Evolutionary conservation across 2,113 vertebrate species (phyloP).

Genomic region (Vireo altiloquus): DNA sequence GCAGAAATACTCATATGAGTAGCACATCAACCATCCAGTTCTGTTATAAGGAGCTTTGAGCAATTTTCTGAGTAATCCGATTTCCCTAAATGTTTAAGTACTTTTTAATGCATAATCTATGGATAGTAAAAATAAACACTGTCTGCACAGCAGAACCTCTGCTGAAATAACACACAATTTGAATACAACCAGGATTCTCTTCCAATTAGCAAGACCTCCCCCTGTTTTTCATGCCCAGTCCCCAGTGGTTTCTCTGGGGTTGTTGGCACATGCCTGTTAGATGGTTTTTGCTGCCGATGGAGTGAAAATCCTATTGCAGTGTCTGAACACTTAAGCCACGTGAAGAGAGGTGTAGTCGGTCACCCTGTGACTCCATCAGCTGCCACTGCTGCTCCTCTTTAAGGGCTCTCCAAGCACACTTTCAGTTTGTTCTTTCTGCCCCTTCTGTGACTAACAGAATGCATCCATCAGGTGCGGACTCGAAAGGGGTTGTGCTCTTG

Average conservation of each 20-base stretch:
- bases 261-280: background rate
- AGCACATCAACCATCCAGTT: background rate
- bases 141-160: background rate
- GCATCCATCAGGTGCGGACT: slow-evolving; percentile 60
- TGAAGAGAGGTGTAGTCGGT: background rate
- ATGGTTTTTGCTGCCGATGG: background rate
- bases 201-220: background rate
- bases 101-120: background rate
- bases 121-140: background rate
- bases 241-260: background rate
- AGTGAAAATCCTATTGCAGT: background rate
- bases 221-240: background rate
- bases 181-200: background rate
- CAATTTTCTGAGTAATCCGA: background rate
- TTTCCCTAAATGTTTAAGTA: slow-evolving; percentile 28
- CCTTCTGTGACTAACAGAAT: background rate
- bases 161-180: background rate
- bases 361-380: background rate
- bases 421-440: background rate
- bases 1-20: background rate
- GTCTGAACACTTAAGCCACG: background rate
- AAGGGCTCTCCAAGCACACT: background rate
- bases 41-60: background rate
- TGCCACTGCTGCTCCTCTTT: background rate
- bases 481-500: slow-evolving; percentile 72